Conservation (phyloP, 2,113 vertebrate genomes). For the Psilopsiagon aymara region DNA sequence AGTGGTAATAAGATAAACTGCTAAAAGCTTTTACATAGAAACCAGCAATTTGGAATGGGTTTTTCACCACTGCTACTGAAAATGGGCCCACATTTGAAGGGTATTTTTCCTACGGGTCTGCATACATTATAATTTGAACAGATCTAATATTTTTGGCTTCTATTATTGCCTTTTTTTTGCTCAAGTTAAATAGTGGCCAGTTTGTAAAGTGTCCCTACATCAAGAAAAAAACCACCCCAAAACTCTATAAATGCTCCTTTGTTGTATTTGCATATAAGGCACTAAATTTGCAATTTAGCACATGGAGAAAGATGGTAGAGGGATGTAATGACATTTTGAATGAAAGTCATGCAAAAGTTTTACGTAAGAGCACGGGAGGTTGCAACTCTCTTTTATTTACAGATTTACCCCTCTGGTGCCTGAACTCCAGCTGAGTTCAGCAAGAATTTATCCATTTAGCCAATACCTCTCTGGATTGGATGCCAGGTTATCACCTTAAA, state of each 20-base stretch:
- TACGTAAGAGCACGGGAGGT: not conserved
- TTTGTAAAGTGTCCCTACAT: not conserved
- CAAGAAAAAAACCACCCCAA: not conserved
- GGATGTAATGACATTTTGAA: not conserved
- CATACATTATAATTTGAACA: not conserved
- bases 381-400: not conserved
- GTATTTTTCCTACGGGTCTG: not conserved
- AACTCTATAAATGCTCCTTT: not conserved
- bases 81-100: not conserved
- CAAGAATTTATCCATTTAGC: not conserved
- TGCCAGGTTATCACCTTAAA: not conserved
- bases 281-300: not conserved
- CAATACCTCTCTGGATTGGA: not conserved
- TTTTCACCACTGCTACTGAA: not conserved
- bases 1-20: slow-evolving; percentile 9
- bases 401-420: not conserved
- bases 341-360: not conserved
- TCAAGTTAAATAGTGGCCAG: not conserved
- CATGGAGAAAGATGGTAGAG: not conserved
- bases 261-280: not conserved
- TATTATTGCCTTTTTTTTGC: not conserved
- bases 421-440: not conserved
- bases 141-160: not conserved
- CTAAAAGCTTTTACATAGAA: slow-evolving; percentile 14
- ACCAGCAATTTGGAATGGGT: not conserved